Conservation (phyloP, 1,140 invertebrate genomes). For the Oncopodura yosiiana region DNA sequence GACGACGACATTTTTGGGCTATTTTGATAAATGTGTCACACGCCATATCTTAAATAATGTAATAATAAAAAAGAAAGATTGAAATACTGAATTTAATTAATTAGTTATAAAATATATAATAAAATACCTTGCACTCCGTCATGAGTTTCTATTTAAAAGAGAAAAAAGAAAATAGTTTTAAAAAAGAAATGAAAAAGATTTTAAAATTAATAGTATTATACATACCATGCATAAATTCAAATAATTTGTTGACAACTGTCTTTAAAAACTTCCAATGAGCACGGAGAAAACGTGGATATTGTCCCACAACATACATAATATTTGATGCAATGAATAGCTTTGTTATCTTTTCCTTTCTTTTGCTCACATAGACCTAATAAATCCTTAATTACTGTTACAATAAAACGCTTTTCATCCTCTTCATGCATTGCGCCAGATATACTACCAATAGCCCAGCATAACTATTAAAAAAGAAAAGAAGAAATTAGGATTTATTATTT, state of each 20-base stretch:
- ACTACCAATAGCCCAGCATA: slow-evolving; percentile 99
- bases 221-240: slow-evolving; percentile 98
- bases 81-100: too few relatives aligned
- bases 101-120: slow-evolving; percentile 36
- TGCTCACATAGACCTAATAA: slow-evolving; percentile 96
- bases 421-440: slow-evolving; percentile 98
- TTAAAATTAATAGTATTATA: slow-evolving; percentile 2
- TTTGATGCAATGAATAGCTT: slow-evolving; percentile 98
- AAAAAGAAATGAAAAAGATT: background rate
- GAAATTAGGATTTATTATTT: background rate
- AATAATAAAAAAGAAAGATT: too few relatives aligned
- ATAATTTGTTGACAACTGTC: slow-evolving; percentile 99
- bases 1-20: slow-evolving; percentile 93
- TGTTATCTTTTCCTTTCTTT: slow-evolving; percentile 99
- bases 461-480: slow-evolving; percentile 39
- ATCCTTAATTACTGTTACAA: slow-evolving; percentile 99
- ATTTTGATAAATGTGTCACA: slow-evolving; percentile 99
- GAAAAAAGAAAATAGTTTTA: slow-evolving; percentile 36
- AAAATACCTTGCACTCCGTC: slow-evolving; percentile 97
- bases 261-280: slow-evolving; percentile 99
- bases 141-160: slow-evolving; percentile 99
- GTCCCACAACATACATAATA: slow-evolving; percentile 99
- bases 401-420: slow-evolving; percentile 97
- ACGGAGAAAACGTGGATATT: slow-evolving; percentile 95
- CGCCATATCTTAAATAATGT: too few relatives aligned